Conservation (phyloP, 30 jellyfish, hydroid and myxozoan species). For the Aurelia aurita complex sp. Pacific region DNA sequence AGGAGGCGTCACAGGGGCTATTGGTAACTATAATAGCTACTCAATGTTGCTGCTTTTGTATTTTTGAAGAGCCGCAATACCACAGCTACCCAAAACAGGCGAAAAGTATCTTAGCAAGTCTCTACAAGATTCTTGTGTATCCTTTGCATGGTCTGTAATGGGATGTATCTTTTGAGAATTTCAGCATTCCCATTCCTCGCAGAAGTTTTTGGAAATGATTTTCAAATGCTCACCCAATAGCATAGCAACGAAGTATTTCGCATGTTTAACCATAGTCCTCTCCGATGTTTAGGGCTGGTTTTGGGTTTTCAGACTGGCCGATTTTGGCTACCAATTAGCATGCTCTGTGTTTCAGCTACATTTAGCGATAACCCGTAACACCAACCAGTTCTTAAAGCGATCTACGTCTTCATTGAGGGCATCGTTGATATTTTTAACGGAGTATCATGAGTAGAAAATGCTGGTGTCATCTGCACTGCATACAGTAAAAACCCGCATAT, state of each 20-base stretch:
- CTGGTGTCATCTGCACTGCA: background rate
- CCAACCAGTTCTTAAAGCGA: background rate
- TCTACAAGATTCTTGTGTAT: too few relatives aligned
- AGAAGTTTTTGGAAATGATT: background rate
- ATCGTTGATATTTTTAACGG: background rate
- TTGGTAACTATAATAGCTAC: too few relatives aligned
- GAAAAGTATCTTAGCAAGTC: too few relatives aligned
- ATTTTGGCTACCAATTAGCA: background rate
- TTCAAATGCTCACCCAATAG: background rate
- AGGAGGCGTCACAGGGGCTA: too few relatives aligned
- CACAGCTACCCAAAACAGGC: too few relatives aligned
- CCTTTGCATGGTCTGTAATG: too few relatives aligned
- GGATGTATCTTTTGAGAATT: background rate
- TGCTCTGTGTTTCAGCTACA: background rate
- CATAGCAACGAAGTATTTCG: background rate
- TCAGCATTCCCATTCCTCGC: background rate
- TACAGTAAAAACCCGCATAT: background rate
- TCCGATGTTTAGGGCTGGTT: constrained; percentile 5
- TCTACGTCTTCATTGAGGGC: background rate
- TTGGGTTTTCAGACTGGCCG: background rate
- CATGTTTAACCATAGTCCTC: constrained; percentile 1
- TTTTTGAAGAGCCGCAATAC: too few relatives aligned
- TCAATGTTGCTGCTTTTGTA: too few relatives aligned
- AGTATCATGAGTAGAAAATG: background rate
- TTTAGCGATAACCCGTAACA: background rate